Conservation (phyloP, 2,888 invertebrate genomes). For the Gonocerus acuteangulatus region DNA sequence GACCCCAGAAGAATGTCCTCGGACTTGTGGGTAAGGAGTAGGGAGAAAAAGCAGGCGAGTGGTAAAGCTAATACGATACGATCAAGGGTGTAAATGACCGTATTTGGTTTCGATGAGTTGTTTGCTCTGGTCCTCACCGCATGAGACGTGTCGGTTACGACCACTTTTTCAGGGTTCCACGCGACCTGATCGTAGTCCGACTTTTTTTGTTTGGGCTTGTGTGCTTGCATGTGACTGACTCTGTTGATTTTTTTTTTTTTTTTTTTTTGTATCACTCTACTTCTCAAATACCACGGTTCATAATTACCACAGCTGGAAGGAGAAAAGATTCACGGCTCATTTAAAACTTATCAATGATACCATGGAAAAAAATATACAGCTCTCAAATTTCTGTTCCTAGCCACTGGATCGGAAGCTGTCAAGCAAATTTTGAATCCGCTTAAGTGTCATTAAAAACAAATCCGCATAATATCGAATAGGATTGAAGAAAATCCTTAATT, state of each 20-base stretch:
- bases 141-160: constrained; percentile 10
- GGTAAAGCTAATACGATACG: no score
- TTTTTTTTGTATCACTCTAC: neutral
- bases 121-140: constrained; percentile 6
- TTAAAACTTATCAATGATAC: neutral
- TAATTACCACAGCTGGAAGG: neutral
- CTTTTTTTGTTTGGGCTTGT: neutral
- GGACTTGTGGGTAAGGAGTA: no score
- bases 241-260: neutral
- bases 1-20: no score
- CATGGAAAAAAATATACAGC: no score
- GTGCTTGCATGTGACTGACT: neutral
- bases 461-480: no score
- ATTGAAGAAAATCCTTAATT: no score
- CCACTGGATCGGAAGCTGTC: no score
- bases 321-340: neutral
- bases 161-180: constrained; percentile 16
- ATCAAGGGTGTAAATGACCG: constrained; percentile 4
- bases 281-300: neutral
- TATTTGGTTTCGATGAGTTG: constrained; percentile 14
- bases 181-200: constrained; percentile 13
- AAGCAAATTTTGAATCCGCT: no score
- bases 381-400: no score
- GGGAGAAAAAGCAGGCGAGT: no score
- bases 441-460: no score